Conservation (phyloP, 2,797 vertebrate species). For the Chelidonichthys spinosus region DNA sequence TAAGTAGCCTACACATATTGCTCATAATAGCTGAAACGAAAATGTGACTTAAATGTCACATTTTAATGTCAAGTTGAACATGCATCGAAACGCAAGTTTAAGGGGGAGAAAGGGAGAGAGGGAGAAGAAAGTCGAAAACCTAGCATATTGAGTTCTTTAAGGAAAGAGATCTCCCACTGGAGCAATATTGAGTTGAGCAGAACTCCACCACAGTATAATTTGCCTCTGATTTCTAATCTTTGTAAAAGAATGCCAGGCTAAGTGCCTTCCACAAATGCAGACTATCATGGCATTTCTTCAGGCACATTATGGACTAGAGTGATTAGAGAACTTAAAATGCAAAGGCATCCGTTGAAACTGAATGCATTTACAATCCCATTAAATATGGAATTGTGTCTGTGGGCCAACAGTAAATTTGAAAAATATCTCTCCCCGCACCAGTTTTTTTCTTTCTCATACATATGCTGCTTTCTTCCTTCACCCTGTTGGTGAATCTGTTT, state of each 20-base stretch:
- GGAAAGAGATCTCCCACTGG: slow-evolving; percentile 77
- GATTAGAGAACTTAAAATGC: slow-evolving; percentile 86
- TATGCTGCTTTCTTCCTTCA: slow-evolving; percentile 63
- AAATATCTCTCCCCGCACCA: slow-evolving; percentile 77
- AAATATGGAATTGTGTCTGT: slow-evolving; percentile 87
- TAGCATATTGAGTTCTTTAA: slow-evolving; percentile 78
- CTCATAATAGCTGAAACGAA: slow-evolving; percentile 1
- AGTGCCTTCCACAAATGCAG: slow-evolving; percentile 76
- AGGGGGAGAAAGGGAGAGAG: slow-evolving; percentile 18
- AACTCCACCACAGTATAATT: slow-evolving; percentile 89
- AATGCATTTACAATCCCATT: slow-evolving; percentile 87
- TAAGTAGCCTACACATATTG: not conserved
- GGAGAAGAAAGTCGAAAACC: slow-evolving; percentile 34
- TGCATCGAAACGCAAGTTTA: slow-evolving; percentile 16
- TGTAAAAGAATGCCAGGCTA: slow-evolving; percentile 81
- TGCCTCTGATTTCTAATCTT: slow-evolving; percentile 92
- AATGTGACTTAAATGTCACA: slow-evolving; percentile 32
- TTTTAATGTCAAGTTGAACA: slow-evolving; percentile 38
- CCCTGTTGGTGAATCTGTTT: slow-evolving; percentile 73
- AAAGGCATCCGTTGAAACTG: slow-evolving; percentile 83
- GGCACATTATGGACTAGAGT: slow-evolving; percentile 83
- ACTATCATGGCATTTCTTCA: slow-evolving; percentile 80
- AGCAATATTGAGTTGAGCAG: slow-evolving; percentile 88
- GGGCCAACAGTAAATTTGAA: slow-evolving; percentile 85
- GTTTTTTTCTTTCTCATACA: slow-evolving; percentile 62